Evolutionary conservation across 2,797 vertebrate genomes (phyloP).

Genomic region (Coilia nasus): DNA sequence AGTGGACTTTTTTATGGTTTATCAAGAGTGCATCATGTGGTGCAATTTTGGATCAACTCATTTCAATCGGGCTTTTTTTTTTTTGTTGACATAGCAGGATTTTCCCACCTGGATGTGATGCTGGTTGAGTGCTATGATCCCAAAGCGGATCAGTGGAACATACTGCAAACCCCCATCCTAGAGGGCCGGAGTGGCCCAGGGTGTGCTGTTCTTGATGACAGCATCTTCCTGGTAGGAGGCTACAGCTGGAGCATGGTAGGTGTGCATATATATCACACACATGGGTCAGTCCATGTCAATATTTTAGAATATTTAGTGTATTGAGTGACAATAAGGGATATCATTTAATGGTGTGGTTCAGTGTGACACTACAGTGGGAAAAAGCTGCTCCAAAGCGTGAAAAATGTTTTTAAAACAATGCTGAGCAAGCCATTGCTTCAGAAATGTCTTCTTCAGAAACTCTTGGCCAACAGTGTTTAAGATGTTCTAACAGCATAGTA

Average conservation of each 20-base stretch:
- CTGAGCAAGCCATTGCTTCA: too few species aligned
- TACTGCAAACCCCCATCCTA: slow-evolving; percentile 96
- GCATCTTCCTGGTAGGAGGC: slow-evolving; percentile 95
- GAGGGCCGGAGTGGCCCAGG: slow-evolving; percentile 98
- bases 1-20: neutral
- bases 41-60: neutral
- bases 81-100: slow-evolving; percentile 74
- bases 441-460: slow-evolving; percentile 29
- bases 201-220: slow-evolving; percentile 92
- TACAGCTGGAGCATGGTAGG: slow-evolving; percentile 99
- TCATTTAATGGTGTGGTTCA: too few species aligned
- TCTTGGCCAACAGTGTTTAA: too few species aligned
- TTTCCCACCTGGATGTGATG: slow-evolving; percentile 98
- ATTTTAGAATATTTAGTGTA: too few species aligned
- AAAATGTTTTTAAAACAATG: too few species aligned
- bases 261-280: neutral
- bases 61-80: neutral
- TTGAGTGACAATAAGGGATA: too few species aligned
- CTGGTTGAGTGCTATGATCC: slow-evolving; percentile 98
- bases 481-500: too few species aligned
- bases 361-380: too few species aligned
- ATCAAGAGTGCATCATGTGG: neutral
- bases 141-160: slow-evolving; percentile 98
- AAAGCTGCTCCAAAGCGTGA: too few species aligned
- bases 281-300: neutral